Conservation (phyloP, 2,888 invertebrate genomes). For the Cetonia aurata region DNA sequence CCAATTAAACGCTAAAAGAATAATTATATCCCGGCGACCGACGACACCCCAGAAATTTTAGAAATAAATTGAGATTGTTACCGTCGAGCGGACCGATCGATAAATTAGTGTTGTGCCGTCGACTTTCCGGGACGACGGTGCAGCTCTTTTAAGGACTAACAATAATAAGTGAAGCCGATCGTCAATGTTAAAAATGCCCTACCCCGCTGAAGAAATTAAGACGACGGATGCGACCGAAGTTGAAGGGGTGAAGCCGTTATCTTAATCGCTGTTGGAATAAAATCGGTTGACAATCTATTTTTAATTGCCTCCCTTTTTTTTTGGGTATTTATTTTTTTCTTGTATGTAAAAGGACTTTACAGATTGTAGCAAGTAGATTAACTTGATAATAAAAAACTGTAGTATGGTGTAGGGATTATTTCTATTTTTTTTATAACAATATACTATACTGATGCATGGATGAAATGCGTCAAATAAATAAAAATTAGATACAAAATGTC, state of each 20-base stretch:
- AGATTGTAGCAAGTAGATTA: too few species aligned
- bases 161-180: neutral
- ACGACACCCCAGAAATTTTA: conserved; percentile 34
- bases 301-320: too few species aligned
- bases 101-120: conserved; percentile 21
- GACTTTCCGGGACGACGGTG: neutral
- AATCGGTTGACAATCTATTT: too few species aligned
- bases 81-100: conserved; percentile 15
- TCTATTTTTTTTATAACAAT: too few species aligned
- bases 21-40: conserved; percentile 42
- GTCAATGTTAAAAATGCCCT: neutral
- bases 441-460: too few species aligned
- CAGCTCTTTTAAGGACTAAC: neutral
- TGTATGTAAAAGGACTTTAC: too few species aligned
- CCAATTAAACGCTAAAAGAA: conserved; percentile 49
- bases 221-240: neutral
- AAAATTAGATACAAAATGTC: too few species aligned
- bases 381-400: too few species aligned
- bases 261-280: conserved; percentile 5
- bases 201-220: neutral
- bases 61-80: conserved; percentile 45
- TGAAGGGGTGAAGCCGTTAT: conserved; percentile 3
- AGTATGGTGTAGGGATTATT: too few species aligned
- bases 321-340: too few species aligned
- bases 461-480: too few species aligned